Base-by-base conservation (phyloP, 2,888 invertebrate genomes). In the Apamea monoglypha region DNA sequence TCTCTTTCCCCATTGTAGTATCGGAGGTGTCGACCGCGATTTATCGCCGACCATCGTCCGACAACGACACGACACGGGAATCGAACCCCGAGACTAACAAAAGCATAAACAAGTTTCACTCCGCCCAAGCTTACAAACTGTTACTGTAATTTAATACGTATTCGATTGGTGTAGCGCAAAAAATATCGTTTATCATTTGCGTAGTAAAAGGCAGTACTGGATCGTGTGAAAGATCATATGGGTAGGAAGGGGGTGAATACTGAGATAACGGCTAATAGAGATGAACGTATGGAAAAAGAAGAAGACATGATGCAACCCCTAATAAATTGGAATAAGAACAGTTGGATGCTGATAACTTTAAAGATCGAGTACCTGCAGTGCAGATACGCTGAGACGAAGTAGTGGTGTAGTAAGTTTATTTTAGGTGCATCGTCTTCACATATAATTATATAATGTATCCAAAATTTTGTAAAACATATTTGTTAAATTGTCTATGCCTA, bases 1-100 rank as follows among this genome's bases (percentile, higher is more conserved):
- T 96, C 96, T 96, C 96, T 93, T 93, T 93, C 87, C 72, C 94
- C 95, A 95, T 96, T 96, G 96, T 96, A 92, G 93, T 95, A 93
- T 93, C 92, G 87, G 91, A 93, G 94, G 96, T 96, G 95, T 95
- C 93, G 94, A 93, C 90, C 68, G 91, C 94, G 93, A 96, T 96
- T 96, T 96, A 96, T 96, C 92, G 93, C 88, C 90, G 90, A 88
- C 90, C 92, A 95, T 94, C 95, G 93, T 92, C 92, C 91, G 92
- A 94, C 95, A 94, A 91, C 93, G 91, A 93, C 94, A 94, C 93
- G 94, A 92, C 92, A 91, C 92, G 91, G 94, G 95, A 95, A 93
- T 94, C 95, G 94, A 95, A 95, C 94, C 93, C 91, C 90, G 85
- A 88, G 82, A 85, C 80, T 87, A 92, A 94, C 94, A 93, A 93